Evolutionary conservation across 2,797 vertebrate species (phyloP), one percentile per base, ranked within the genome.

Genomic region (Onychomys leucogaster): DNA sequence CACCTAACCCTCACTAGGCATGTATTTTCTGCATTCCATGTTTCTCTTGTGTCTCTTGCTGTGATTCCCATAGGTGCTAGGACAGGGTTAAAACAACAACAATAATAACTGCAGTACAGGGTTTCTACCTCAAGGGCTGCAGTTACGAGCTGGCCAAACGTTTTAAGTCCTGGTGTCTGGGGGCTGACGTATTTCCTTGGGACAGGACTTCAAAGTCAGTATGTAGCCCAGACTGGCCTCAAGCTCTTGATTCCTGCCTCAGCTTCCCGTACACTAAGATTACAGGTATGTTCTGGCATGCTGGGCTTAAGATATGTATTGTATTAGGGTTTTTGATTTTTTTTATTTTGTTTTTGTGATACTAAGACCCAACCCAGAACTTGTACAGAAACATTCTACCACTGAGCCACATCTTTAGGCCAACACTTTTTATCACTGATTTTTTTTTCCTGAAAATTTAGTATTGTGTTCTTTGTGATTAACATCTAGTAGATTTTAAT

Each of bases 401-500:
- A 90, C 43, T 27, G 8, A 65, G 13, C 41, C 23, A 17, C 23
- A 78, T 49, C 32, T 23, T n/a, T 17, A 65, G 4, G 21, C 75
- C 34, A 89, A 43, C 25, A 37, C 25, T 46, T 95, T 87, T 37
- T 32, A 55, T 13, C 32, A 65, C 2, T 63, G 27, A 34, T 71
- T 29, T 25, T 25, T 69, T 69, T 59, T 9, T n/a, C 23, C 46
- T 73, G 46, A 46, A 34, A 67, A 37, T 85, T 93, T 17, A 88
- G 27, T 29, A 29, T 41, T 73, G 0, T 65, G 0, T 89, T 91
- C 12, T 13, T 59, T 76, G 75, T 67, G 29, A 81, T 34, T 85
- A 63, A 23, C n/a, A 73, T 76, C 91, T 84, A 80, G n/a, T 71
- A 65, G 52, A 65, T 92, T 84, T 57, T 94, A 80, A 29, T 80